Evolutionary conservation across 1,140 invertebrate genomes (phyloP).

Genomic region (Drosophila orosa): DNA sequence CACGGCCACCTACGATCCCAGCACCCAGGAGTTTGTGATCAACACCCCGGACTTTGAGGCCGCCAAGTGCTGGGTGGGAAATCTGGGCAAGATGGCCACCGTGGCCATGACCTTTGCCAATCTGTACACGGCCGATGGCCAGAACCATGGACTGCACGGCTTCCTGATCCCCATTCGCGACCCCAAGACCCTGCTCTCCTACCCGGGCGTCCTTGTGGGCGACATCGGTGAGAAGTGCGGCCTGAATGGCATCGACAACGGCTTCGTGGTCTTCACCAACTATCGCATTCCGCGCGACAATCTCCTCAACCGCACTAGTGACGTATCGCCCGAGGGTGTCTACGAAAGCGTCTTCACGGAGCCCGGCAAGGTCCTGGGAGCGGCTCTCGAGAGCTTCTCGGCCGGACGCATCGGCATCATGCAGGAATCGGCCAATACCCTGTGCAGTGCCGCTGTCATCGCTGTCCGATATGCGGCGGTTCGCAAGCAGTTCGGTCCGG

Average conservation of each 20-base stretch:
- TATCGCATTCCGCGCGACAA: constrained; percentile 92
- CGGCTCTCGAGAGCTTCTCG: constrained; percentile 93
- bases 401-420: constrained; percentile 91
- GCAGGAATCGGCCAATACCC: constrained; percentile 89
- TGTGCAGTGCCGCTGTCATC: constrained; percentile 91
- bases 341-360: constrained; percentile 92
- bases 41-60: constrained; percentile 97
- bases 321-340: constrained; percentile 93
- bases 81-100: constrained; percentile 95
- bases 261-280: constrained; percentile 94
- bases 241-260: constrained; percentile 96
- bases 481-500: constrained; percentile 94
- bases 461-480: constrained; percentile 95
- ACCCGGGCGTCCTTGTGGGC: constrained; percentile 89
- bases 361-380: constrained; percentile 90
- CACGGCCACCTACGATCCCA: constrained; percentile 93
- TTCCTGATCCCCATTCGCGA: constrained; percentile 94
- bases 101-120: constrained; percentile 96
- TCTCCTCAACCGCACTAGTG: constrained; percentile 94
- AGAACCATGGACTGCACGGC: constrained; percentile 94
- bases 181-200: constrained; percentile 89
- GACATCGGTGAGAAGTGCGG: constrained; percentile 96
- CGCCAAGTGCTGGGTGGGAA: constrained; percentile 97
- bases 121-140: constrained; percentile 89
- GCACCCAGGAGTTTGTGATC: constrained; percentile 92